phyloP scores from a whole-genome alignment of 2,888 invertebrate species.

The Archaeoteleia sp. region DNA sequence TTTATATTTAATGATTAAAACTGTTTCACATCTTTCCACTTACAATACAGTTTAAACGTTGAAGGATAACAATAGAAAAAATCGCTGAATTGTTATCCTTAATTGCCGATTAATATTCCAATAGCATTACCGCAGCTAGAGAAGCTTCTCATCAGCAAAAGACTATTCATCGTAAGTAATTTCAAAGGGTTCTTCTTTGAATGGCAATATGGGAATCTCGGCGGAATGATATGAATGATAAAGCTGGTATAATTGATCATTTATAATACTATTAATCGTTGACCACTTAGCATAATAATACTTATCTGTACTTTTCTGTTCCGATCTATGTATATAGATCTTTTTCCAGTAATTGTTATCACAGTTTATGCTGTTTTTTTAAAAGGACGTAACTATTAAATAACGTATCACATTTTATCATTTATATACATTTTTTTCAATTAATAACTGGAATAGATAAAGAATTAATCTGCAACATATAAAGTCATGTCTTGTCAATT shows the following conservation, averaged over 20 bases:
- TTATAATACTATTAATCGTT: constrained; percentile 14
- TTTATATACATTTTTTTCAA: no score
- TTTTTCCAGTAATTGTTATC: no score
- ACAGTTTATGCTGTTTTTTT: no score
- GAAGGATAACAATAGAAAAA: constrained; percentile 8
- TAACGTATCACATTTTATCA: no score
- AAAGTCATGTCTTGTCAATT: no score
- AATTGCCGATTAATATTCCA: constrained; percentile 30
- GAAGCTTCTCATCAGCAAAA: constrained; percentile 22
- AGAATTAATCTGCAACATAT: no score
- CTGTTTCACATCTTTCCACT: constrained; percentile 14
- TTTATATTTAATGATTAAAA: no score
- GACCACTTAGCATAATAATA: constrained; percentile 8
- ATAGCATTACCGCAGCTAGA: constrained; percentile 3
- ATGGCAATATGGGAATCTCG: constrained; percentile 24
- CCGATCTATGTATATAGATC: no score
- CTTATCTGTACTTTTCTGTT: no score
- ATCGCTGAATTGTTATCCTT: constrained; percentile 8
- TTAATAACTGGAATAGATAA: no score
- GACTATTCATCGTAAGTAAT: constrained; percentile 13
- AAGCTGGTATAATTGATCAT: constrained; percentile 18
- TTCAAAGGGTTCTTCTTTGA: constrained; percentile 24
- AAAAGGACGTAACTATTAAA: no score
- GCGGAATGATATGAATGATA: constrained; percentile 5
- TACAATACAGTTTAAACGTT: constrained; percentile 1